These are phyloP conservation scores for Andrena cerasifolii DNA, from an alignment of 1,140 invertebrate genomes.

Conservation along the genomic window DNA sequence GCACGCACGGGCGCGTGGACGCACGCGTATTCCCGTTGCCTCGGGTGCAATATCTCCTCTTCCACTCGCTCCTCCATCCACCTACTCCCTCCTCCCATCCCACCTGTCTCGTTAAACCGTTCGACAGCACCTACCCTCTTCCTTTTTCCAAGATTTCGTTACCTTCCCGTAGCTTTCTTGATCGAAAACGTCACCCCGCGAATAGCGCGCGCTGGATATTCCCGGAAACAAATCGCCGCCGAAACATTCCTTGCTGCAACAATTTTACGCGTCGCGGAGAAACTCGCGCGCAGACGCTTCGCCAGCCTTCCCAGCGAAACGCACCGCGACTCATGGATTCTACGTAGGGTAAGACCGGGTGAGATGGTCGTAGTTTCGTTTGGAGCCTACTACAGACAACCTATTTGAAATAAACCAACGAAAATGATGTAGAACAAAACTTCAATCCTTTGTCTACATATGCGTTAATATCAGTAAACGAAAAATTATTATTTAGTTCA, in stretches of 20 bases:
- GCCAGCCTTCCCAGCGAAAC: no score
- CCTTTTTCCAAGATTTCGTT: background rate
- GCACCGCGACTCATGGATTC: no score
- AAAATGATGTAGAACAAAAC: no score
- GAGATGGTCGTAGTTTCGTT: no score
- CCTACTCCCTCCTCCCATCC: slow-evolving; percentile 18
- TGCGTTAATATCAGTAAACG: no score
- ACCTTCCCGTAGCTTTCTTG: background rate
- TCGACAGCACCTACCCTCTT: slow-evolving; percentile 9
- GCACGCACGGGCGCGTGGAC: slow-evolving; percentile 26
- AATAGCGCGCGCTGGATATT: no score
- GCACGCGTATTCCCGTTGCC: background rate
- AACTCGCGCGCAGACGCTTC: background rate
- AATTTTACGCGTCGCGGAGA: background rate
- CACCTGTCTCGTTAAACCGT: slow-evolving; percentile 36
- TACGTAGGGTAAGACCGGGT: no score
- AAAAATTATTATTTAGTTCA: no score
- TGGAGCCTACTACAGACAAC: no score
- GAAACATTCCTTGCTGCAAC: no score
- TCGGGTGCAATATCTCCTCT: slow-evolving; percentile 49
- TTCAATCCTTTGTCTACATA: no score
- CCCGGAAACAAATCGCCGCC: background rate
- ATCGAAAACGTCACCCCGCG: background rate
- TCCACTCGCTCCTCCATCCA: slow-evolving; percentile 34
- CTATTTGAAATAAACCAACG: no score